Percentiles rank a stretch among this genome's conserved stretches.
Conservation (phyloP, 92 coral and sea anemone species). For the Phenganax subtilis region DNA sequence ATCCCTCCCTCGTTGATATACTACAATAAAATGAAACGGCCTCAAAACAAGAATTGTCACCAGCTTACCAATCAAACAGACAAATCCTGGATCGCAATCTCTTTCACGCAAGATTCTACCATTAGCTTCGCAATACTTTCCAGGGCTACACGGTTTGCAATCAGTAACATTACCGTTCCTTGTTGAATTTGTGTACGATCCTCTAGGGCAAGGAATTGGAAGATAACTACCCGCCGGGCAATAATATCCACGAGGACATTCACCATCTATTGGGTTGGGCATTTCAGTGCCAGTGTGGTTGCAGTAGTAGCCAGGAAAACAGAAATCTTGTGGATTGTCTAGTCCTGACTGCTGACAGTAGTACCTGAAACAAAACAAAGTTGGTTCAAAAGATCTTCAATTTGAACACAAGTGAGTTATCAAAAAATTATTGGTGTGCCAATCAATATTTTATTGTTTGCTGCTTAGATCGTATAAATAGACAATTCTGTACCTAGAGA, state of each 20-base stretch:
- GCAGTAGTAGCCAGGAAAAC: constrained; percentile 81
- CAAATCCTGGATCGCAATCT: constrained; percentile 68
- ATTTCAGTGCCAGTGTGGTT: constrained; percentile 56
- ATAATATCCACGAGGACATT: constrained; percentile 81
- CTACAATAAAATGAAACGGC: too few relatives aligned
- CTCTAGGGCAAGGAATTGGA: constrained; percentile 84
- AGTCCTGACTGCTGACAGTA: constrained; percentile 74
- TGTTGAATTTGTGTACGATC: constrained; percentile 83
- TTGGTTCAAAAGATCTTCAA: background rate
- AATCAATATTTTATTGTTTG: too few relatives aligned
- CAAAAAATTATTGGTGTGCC: too few relatives aligned
- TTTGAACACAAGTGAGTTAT: background rate
- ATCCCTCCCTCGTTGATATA: too few relatives aligned
- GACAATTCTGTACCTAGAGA: too few relatives aligned
- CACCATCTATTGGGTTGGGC: constrained; percentile 72
- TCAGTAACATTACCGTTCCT: constrained; percentile 72
- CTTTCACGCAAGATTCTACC: constrained; percentile 66
- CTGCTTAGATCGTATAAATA: too few relatives aligned
- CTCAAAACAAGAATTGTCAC: background rate
- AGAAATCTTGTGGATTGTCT: constrained; percentile 66
- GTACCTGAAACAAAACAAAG: constrained; percentile 50
- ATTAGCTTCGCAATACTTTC: constrained; percentile 83
- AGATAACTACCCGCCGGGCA: constrained; percentile 81
- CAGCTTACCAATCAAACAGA: constrained; percentile 65
- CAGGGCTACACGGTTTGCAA: constrained; percentile 94